Percentiles rank a stretch among this genome's conserved stretches.
Evolutionary conservation across 1,140 invertebrate genomes (phyloP).

Genomic region (Pectinophora gossypiella): DNA sequence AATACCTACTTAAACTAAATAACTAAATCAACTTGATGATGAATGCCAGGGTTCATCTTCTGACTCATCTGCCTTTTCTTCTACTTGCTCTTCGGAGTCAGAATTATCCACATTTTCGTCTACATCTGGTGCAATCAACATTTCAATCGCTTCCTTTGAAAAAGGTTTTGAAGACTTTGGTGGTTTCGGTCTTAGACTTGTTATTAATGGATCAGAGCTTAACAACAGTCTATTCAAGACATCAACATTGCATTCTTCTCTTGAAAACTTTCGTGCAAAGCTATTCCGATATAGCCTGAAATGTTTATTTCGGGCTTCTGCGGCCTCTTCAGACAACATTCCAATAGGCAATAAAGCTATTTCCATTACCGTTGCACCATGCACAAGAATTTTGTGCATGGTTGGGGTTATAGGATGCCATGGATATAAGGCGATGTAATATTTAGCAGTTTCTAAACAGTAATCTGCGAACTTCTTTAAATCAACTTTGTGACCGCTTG

Average conservation of each 20-base stretch:
- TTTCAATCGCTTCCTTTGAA: background rate
- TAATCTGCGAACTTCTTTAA: constrained; percentile 23
- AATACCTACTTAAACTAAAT: too few relatives aligned
- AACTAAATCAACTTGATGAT: too few relatives aligned
- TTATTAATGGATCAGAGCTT: background rate
- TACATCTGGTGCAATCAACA: too few relatives aligned
- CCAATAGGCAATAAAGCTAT: constrained; percentile 18
- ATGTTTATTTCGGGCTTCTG: constrained; percentile 27
- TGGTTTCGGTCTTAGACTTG: too few relatives aligned
- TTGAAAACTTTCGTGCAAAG: constrained; percentile 2
- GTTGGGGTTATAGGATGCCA: constrained; percentile 53
- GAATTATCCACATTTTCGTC: too few relatives aligned
- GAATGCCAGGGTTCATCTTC: too few relatives aligned
- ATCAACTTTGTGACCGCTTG: constrained; percentile 14
- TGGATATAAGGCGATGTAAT: constrained; percentile 26
- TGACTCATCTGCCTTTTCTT: too few relatives aligned
- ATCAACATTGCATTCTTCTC: background rate
- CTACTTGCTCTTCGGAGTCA: too few relatives aligned
- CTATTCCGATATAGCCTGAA: constrained; percentile 2
- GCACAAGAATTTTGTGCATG: constrained; percentile 41
- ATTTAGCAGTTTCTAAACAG: constrained; percentile 22
- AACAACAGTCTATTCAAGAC: background rate
- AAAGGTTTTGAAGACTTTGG: background rate
- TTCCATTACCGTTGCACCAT: constrained; percentile 22
- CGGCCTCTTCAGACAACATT: constrained; percentile 21